Percentiles rank a stretch among this genome's conserved stretches.
These are phyloP conservation scores for Thryonomys swinderianus DNA, from an alignment of 2,113 vertebrate genomes.

Conservation along the genomic window DNA sequence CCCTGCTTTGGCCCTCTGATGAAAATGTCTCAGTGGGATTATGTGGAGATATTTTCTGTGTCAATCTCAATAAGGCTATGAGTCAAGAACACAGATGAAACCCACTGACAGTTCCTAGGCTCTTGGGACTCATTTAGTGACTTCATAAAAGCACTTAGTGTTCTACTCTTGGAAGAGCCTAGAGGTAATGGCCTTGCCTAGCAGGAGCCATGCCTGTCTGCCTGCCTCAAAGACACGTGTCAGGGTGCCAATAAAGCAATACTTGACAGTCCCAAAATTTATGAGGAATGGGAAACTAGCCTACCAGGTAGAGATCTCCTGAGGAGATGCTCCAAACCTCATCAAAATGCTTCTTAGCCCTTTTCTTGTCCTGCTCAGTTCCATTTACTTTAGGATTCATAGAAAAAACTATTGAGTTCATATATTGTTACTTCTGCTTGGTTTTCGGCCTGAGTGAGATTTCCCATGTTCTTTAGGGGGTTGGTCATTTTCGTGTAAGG, in stretches of 20 bases:
- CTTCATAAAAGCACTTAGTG: constrained; percentile 65
- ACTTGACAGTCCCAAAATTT: neutral
- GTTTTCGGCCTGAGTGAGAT: neutral
- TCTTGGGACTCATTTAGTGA: constrained; percentile 67
- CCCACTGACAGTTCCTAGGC: constrained; percentile 71
- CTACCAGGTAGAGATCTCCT: neutral
- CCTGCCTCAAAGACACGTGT: constrained; percentile 32
- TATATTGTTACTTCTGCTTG: neutral
- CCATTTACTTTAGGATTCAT: neutral
- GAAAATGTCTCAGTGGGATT: constrained; percentile 85
- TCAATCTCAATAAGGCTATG: constrained; percentile 76
- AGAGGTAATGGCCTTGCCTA: neutral
- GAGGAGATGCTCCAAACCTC: neutral
- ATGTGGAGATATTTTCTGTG: constrained; percentile 83
- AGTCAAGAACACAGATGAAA: constrained; percentile 81
- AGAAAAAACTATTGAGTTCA: neutral
- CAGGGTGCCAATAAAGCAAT: neutral
- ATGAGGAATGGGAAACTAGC: neutral
- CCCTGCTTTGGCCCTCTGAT: constrained; percentile 81
- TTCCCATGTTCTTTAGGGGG: neutral
- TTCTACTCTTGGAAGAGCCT: constrained; percentile 52
- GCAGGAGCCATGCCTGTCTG: constrained; percentile 28
- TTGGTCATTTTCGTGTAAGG: neutral
- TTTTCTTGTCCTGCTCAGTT: neutral
- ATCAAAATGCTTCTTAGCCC: neutral